These are phyloP conservation scores for Trypoxylus dichotomus DNA, from an alignment of 1,140 invertebrate species.

Conservation along the genomic window DNA sequence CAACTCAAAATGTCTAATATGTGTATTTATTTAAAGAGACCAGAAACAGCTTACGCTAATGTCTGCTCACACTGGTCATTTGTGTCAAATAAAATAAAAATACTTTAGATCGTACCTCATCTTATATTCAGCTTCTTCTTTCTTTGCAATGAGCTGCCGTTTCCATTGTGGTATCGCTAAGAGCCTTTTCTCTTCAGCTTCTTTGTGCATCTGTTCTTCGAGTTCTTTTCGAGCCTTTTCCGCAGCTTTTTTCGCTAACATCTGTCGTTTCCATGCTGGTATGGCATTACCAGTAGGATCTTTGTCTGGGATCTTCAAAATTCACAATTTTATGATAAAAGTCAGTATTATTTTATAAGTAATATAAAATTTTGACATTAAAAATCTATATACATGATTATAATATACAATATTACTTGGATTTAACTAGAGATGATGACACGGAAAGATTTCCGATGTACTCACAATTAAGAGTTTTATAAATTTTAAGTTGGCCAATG, in stretches of 20 bases:
- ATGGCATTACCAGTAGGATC: conserved; percentile 87
- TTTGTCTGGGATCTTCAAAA: conserved; percentile 79
- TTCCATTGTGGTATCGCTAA: conserved; percentile 92
- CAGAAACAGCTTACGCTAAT: no score
- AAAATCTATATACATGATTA: no score
- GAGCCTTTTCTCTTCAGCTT: conserved; percentile 82
- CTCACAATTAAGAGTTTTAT: no score
- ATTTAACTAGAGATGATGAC: no score
- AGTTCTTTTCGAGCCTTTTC: conserved; percentile 86
- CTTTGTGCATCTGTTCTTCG: conserved; percentile 78
- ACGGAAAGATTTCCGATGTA: no score
- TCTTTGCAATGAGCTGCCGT: conserved; percentile 79
- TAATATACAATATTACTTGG: no score
- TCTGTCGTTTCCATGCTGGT: conserved; percentile 92
- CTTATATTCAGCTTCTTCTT: conserved; percentile 74
- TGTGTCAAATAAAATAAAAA: no score
- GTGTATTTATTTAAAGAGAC: no score
- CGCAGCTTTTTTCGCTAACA: conserved; percentile 90
- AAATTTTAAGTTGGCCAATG: no score
- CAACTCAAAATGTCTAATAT: no score
- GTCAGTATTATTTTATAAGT: not conserved
- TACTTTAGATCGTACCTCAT: conserved; percentile 59
- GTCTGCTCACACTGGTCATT: no score
- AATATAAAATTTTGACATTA: no score
- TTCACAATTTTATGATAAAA: not conserved